Percentiles rank a stretch among this genome's conserved stretches.
Conservation (phyloP, 1,140 invertebrate genomes). For the Kradibia gibbosae region DNA sequence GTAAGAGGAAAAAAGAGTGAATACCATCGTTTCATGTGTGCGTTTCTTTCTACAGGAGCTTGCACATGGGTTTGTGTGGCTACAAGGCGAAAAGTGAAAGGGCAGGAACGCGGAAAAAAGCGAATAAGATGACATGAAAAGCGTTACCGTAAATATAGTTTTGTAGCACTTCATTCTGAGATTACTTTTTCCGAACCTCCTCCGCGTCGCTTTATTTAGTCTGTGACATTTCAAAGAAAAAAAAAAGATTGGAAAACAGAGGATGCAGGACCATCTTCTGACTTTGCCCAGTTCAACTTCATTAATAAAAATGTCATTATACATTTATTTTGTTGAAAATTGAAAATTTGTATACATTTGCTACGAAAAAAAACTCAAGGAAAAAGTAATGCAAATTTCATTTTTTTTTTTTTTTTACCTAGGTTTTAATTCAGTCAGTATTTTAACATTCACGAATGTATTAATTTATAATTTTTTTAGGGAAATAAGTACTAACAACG, state of each 20-base stretch:
- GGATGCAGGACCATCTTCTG: not conserved
- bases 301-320: not conserved
- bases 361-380: not conserved
- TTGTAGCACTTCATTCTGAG: not conserved
- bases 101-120: slow-evolving; percentile 38
- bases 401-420: no score
- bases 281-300: not conserved
- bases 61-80: slow-evolving; percentile 21
- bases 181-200: not conserved
- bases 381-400: not conserved
- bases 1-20: slow-evolving; percentile 28
- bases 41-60: slow-evolving; percentile 1
- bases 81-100: slow-evolving; percentile 49
- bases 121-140: slow-evolving; percentile 37
- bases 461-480: not conserved
- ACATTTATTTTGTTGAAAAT: not conserved
- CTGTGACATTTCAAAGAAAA: not conserved
- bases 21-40: not conserved
- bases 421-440: no score
- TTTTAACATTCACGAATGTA: no score
- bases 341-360: not conserved
- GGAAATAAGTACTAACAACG: not conserved
- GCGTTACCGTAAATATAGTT: slow-evolving; percentile 44
- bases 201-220: not conserved
- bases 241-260: not conserved